Evolutionary conservation across 1,140 invertebrate genomes (phyloP).

Genomic region (Penaeus vannamei): DNA sequence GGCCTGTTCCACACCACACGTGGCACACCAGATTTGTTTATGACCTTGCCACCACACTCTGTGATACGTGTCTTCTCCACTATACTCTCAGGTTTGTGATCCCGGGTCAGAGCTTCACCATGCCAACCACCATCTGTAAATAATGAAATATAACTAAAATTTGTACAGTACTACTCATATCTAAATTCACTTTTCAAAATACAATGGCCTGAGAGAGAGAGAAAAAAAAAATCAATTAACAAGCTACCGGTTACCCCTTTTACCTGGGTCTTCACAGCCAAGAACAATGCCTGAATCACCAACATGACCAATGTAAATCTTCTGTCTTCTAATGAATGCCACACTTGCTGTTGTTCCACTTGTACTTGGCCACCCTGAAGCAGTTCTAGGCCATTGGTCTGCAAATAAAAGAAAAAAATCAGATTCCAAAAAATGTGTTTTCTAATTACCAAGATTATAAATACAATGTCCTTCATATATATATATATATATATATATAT

Average conservation of each 20-base stretch:
- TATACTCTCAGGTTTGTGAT: slow-evolving; percentile 96
- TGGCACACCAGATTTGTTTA: slow-evolving; percentile 90
- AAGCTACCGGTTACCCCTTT: background rate
- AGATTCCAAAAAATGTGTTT: background rate
- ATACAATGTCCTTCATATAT: no score
- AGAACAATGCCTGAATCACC: slow-evolving; percentile 96
- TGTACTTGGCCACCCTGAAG: slow-evolving; percentile 93
- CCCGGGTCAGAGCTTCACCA: slow-evolving; percentile 85
- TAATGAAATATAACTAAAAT: background rate
- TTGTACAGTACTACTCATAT: background rate
- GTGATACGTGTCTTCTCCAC: slow-evolving; percentile 89
- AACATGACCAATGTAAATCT: slow-evolving; percentile 97
- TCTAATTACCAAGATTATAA: background rate
- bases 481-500: no score
- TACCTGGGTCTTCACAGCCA: slow-evolving; percentile 78
- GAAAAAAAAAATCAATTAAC: background rate
- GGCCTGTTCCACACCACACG: slow-evolving; percentile 97
- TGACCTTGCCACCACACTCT: slow-evolving; percentile 84
- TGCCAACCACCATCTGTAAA: slow-evolving; percentile 80
- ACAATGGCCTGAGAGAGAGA: background rate
- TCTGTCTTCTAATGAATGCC: slow-evolving; percentile 93
- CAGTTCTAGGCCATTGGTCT: slow-evolving; percentile 88
- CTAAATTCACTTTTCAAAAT: no score
- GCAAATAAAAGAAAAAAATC: slow-evolving; percentile 14
- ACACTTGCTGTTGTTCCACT: slow-evolving; percentile 97